A percentile compares a stretch with the other conserved stretches of the same genome.
Conservation (phyloP, 1,140 invertebrate species). For the Heliconius hermathena region DNA sequence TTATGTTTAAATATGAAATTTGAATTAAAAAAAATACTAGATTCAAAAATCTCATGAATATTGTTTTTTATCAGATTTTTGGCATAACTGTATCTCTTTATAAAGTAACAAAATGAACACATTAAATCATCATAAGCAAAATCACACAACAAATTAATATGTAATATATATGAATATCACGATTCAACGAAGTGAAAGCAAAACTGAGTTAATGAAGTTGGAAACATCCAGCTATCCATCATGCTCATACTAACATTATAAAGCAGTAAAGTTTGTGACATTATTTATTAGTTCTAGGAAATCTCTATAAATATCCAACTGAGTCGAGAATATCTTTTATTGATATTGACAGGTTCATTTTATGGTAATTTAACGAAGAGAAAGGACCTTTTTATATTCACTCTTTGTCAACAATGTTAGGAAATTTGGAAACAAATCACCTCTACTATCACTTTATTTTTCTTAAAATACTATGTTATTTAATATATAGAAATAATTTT, state of each 20-base stretch:
- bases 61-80: neutral
- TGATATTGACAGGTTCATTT: conserved; percentile 1
- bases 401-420: neutral
- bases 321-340: neutral
- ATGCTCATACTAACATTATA: conserved; percentile 6
- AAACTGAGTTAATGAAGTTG: conserved; percentile 3
- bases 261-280: conserved; percentile 1
- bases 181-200: neutral
- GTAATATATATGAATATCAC: too few species aligned
- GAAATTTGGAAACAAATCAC: neutral
- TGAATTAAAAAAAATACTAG: too few species aligned
- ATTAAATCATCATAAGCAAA: neutral
- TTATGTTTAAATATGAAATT: neutral
- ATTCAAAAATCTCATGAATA: neutral
- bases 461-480: too few species aligned
- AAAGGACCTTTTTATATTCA: neutral
- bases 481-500: neutral
- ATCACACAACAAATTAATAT: neutral
- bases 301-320: conserved; percentile 3
- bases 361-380: neutral
- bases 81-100: neutral
- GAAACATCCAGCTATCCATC: conserved; percentile 8
- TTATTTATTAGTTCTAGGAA: conserved; percentile 6
- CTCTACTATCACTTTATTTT: too few species aligned
- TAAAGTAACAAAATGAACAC: neutral